Evolutionary conservation across 2,797 vertebrate genomes (phyloP).

Genomic region (Tolypeutes matacus): DNA sequence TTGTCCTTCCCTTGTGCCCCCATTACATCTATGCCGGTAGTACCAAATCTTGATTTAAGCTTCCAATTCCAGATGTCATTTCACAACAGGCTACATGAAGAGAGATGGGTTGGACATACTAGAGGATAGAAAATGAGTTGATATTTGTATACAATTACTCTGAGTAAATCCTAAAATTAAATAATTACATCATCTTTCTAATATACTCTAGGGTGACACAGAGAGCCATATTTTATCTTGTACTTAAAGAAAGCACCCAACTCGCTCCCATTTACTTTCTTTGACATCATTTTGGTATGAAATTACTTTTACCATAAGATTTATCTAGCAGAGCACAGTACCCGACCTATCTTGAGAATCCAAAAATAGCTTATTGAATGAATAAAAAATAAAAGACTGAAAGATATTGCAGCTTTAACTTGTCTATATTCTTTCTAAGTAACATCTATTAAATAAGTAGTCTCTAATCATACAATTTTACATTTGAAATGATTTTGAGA

Average conservation of each 20-base stretch:
- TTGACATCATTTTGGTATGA: not conserved
- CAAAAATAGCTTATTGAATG: slow-evolving; percentile 16
- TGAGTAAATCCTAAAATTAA: slow-evolving; percentile 40
- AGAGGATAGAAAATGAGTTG: not conserved
- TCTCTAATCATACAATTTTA: not conserved
- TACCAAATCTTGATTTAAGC: not conserved
- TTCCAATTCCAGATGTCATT: not conserved
- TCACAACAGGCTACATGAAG: not conserved
- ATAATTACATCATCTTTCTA: slow-evolving; percentile 36
- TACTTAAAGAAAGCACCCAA: not conserved
- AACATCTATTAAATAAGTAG: not conserved
- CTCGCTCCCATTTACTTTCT: not conserved
- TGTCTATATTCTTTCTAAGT: slow-evolving; percentile 14
- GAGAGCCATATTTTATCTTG: not conserved
- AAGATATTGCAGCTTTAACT: not conserved
- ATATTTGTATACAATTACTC: not conserved
- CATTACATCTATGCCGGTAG: not conserved
- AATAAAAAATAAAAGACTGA: not conserved
- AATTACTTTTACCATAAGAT: not conserved
- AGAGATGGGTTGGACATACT: not conserved
- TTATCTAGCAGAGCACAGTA: not conserved
- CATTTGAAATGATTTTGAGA: slow-evolving; percentile 30
- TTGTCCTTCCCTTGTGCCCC: rapidly evolving
- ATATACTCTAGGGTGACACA: not conserved
- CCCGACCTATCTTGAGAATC: not conserved